Percentiles rank a stretch among this genome's conserved stretches.
These are phyloP conservation scores for Chauna torquata DNA, from an alignment of 2,113 vertebrate genomes.

Conservation along the genomic window DNA sequence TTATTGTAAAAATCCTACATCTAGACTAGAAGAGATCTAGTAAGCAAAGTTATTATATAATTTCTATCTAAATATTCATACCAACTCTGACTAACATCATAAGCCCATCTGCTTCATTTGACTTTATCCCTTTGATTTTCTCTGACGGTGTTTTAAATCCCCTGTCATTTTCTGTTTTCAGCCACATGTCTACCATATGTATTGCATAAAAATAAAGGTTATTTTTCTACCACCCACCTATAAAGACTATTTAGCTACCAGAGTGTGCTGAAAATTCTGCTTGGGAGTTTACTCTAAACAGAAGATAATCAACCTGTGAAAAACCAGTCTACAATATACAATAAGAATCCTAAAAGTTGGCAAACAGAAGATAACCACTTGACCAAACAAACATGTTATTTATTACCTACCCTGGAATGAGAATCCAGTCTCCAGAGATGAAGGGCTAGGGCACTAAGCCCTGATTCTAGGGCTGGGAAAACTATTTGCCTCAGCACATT, in stretches of 20 bases:
- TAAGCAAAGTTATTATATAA: slow-evolving; percentile 3
- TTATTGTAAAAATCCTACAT: background rate
- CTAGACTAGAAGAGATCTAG: background rate
- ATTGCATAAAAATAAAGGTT: slow-evolving; percentile 47
- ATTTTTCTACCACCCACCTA: slow-evolving; percentile 53
- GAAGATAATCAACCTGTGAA: slow-evolving; percentile 5
- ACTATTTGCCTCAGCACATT: background rate
- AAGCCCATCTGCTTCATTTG: slow-evolving; percentile 51
- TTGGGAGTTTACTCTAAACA: background rate
- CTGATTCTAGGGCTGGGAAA: slow-evolving; percentile 32
- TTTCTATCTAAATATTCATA: slow-evolving; percentile 11
- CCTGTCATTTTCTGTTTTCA: slow-evolving; percentile 58
- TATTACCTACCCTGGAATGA: slow-evolving; percentile 38
- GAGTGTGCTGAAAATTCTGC: background rate
- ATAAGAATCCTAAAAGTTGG: background rate
- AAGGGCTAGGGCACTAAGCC: background rate
- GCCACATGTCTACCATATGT: slow-evolving; percentile 64
- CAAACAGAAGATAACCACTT: slow-evolving; percentile 31
- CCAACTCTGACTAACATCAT: background rate
- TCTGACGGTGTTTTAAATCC: slow-evolving; percentile 51
- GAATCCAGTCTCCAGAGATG: slow-evolving; percentile 37
- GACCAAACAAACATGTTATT: slow-evolving; percentile 55
- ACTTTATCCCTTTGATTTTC: slow-evolving; percentile 54
- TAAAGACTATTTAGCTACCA: background rate
- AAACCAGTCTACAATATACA: background rate